These are phyloP conservation scores for Ganaspis sp. DNA, from an alignment of 1,140 invertebrate species.

Conservation along the genomic window DNA sequence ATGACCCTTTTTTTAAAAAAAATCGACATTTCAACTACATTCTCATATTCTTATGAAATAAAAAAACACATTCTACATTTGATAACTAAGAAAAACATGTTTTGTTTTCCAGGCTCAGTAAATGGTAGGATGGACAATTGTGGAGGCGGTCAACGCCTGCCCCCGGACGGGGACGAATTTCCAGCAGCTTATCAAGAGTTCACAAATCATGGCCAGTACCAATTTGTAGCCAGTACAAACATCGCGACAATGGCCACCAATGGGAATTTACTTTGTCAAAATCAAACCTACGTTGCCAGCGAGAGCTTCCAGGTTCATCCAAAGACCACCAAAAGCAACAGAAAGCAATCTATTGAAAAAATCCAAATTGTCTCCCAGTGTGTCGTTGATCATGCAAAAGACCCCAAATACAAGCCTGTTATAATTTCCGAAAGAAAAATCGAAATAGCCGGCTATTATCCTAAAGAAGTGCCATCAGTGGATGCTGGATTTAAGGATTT, in stretches of 20 bases:
- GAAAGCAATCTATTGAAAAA: not conserved
- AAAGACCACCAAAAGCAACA: not conserved
- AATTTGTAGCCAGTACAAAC: conserved; percentile 53
- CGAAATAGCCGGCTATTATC: conserved; percentile 62
- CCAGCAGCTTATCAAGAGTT: conserved; percentile 85
- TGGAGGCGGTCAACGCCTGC: conserved; percentile 79
- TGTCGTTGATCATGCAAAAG: not conserved
- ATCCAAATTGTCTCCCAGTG: conserved; percentile 15
- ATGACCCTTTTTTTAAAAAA: no score
- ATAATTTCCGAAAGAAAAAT: conserved; percentile 62
- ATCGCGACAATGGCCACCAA: conserved; percentile 43
- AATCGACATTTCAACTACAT: no score
- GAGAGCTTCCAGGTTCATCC: conserved; percentile 44
- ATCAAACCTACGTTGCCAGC: conserved; percentile 38
- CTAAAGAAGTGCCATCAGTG: conserved; percentile 48
- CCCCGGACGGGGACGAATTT: conserved; percentile 92
- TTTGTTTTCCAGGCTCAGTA: conserved; percentile 61
- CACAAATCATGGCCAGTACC: conserved; percentile 52
- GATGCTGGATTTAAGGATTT: conserved; percentile 38
- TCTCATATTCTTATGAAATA: no score
- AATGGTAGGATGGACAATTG: conserved; percentile 73
- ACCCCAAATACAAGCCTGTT: conserved; percentile 36
- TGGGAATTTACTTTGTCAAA: conserved; percentile 34
- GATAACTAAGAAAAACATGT: not conserved
- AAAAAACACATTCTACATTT: not conserved